Evolutionary conservation across 35 echinoderm and acorn worm genomes (phyloP).

Genomic region (Chiridota heheva): DNA sequence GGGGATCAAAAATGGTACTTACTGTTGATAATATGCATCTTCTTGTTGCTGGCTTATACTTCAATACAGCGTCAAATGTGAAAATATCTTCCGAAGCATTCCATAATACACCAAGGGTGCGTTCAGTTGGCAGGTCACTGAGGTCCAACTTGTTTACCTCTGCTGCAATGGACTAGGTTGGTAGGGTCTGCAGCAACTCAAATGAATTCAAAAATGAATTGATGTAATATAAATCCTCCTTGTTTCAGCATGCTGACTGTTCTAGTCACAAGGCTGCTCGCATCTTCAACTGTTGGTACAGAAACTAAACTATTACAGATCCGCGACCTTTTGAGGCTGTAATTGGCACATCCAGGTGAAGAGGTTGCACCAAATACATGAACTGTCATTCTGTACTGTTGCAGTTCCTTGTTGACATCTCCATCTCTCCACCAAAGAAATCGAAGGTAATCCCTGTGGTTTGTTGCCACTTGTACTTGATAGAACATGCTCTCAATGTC

Average conservation of each 20-base stretch:
- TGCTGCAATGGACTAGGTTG: background rate
- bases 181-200: constrained; percentile 34
- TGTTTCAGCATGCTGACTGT: constrained; percentile 7
- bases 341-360: constrained; percentile 38
- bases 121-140: constrained; percentile 40
- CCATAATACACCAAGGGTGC: constrained; percentile 59
- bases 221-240: constrained; percentile 50
- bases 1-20: constrained; percentile 51
- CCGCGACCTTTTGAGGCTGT: constrained; percentile 20
- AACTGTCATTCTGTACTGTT: constrained; percentile 33
- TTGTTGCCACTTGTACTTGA: constrained; percentile 39
- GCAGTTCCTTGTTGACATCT: constrained; percentile 16
- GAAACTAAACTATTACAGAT: constrained; percentile 51
- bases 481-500: constrained; percentile 71
- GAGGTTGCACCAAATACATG: constrained; percentile 38
- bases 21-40: constrained; percentile 62
- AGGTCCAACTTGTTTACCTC: constrained; percentile 25
- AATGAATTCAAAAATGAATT: constrained; percentile 49
- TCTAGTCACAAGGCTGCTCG: constrained; percentile 22
- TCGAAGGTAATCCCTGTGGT: constrained; percentile 41
- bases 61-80: constrained; percentile 12
- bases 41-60: constrained; percentile 54
- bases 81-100: constrained; percentile 33
- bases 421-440: constrained; percentile 68
- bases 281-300: constrained; percentile 34